Evolutionary conservation across 2,888 invertebrate genomes (phyloP).

Genomic region (Pollenia angustigena): DNA sequence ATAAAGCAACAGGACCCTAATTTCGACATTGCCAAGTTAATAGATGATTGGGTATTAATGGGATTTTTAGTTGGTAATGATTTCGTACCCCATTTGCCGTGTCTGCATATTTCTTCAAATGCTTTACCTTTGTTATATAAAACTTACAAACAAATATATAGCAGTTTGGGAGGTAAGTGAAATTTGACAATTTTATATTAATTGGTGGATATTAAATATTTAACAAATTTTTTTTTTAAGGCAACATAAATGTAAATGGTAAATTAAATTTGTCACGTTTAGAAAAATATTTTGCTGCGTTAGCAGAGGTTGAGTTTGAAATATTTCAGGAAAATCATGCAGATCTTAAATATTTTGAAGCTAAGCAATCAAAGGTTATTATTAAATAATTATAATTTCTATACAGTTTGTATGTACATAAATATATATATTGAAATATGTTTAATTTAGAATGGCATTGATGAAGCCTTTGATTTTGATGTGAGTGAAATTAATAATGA

Average conservation of each 20-base stretch:
- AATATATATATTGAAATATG: background rate
- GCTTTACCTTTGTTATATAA: conserved; percentile 94
- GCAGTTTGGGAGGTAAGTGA: conserved; percentile 91
- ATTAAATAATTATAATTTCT: conserved; percentile 74
- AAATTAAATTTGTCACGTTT: conserved; percentile 92
- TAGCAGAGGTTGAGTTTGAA: conserved; percentile 90
- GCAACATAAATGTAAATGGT: conserved; percentile 97
- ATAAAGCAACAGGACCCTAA: conserved; percentile 87
- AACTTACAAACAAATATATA: conserved; percentile 94
- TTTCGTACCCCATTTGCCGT: conserved; percentile 97
- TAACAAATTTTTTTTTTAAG: conserved; percentile 83
- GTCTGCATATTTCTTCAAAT: conserved; percentile 96
- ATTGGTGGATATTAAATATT: background rate
- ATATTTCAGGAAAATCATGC: conserved; percentile 91
- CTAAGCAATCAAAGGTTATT: conserved; percentile 88
- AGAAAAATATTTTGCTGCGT: conserved; percentile 91
- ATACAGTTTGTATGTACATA: background rate
- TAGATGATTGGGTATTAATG: conserved; percentile 99
- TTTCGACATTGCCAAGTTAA: conserved; percentile 95
- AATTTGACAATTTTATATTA: background rate
- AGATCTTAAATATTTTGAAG: conserved; percentile 93
- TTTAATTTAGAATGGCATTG: conserved; percentile 75
- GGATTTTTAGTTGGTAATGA: conserved; percentile 99
- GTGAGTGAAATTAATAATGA: conserved; percentile 77
- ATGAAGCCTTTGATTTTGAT: conserved; percentile 82